Conservation (phyloP, 2,797 vertebrate genomes). For the Knipowitschia caucasica region DNA sequence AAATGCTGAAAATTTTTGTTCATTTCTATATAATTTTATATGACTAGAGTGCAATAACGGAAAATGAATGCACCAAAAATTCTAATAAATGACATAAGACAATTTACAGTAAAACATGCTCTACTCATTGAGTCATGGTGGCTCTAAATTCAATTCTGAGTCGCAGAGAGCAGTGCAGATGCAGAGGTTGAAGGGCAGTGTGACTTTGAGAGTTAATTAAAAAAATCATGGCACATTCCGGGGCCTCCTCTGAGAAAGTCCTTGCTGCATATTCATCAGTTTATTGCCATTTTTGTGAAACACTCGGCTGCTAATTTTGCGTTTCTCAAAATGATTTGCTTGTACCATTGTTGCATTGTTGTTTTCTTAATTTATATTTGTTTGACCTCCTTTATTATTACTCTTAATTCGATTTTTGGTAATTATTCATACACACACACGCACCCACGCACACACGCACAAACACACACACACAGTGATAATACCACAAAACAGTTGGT, state of each 20-base stretch:
- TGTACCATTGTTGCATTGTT: not conserved
- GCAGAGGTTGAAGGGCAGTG: slow-evolving; percentile 70
- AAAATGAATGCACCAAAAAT: slow-evolving; percentile 15
- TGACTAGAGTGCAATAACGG: too few relatives aligned
- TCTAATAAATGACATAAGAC: not conserved
- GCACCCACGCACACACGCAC: too few relatives aligned
- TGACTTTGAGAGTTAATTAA: slow-evolving; percentile 83
- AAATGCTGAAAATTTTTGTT: too few relatives aligned
- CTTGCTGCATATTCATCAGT: slow-evolving; percentile 46
- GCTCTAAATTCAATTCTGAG: not conserved
- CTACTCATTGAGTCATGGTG: slow-evolving; percentile 4
- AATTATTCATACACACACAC: too few relatives aligned
- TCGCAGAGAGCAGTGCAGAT: slow-evolving; percentile 50
- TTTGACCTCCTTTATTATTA: too few relatives aligned
- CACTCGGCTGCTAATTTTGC: slow-evolving; percentile 7
- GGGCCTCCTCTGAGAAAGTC: slow-evolving; percentile 38
- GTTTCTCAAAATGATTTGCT: not conserved
- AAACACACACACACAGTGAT: too few relatives aligned
- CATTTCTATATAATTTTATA: too few relatives aligned
- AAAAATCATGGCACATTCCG: slow-evolving; percentile 72
- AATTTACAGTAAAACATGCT: slow-evolving; percentile 11
- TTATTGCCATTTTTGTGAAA: slow-evolving; percentile 29
- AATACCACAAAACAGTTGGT: too few relatives aligned
- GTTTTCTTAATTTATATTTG: slow-evolving; percentile 21
- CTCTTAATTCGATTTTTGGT: too few relatives aligned